Conservation (phyloP, 1,140 invertebrate genomes). For the Hyposmocoma kahamanoa region DNA sequence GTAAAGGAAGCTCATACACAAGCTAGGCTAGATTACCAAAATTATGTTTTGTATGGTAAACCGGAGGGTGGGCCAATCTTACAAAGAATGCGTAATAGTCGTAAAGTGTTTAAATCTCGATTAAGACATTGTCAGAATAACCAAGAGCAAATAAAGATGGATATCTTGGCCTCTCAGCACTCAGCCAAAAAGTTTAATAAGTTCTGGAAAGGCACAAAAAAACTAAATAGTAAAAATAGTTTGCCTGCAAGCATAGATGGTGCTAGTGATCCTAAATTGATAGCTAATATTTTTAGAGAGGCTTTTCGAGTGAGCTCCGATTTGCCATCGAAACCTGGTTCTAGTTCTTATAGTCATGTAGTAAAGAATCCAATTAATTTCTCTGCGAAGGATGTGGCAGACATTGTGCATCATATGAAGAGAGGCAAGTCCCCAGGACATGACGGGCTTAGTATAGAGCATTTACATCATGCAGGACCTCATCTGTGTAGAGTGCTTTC, state of each 20-base stretch:
- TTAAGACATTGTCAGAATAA: background rate
- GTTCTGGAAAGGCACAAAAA: conserved; percentile 5
- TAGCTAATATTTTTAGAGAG: conserved; percentile 6
- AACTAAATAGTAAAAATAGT: conserved; percentile 2
- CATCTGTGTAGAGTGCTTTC: background rate
- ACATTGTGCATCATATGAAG: conserved; percentile 5
- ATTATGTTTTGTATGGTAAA: conserved; percentile 1
- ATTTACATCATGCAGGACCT: conserved; percentile 4
- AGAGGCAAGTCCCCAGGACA: conserved; percentile 9
- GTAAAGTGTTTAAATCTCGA: conserved; percentile 9
- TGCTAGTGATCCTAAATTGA: background rate
- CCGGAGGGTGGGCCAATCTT: background rate
- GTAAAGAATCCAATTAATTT: background rate
- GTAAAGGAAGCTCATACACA: background rate
- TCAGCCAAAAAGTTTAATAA: background rate
- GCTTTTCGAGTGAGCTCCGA: conserved; percentile 4
- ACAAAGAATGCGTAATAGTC: background rate
- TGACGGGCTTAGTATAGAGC: conserved; percentile 5
- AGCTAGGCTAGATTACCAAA: background rate
- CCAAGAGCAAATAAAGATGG: conserved; percentile 1
- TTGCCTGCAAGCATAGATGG: background rate
- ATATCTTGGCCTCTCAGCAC: background rate
- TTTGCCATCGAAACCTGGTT: background rate
- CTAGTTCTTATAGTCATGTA: too few species aligned
- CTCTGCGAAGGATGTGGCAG: background rate